phyloP scores from a whole-genome alignment of 30 jellyfish, hydroid and myxozoan genomes.

The Turritopsis dohrnii region DNA sequence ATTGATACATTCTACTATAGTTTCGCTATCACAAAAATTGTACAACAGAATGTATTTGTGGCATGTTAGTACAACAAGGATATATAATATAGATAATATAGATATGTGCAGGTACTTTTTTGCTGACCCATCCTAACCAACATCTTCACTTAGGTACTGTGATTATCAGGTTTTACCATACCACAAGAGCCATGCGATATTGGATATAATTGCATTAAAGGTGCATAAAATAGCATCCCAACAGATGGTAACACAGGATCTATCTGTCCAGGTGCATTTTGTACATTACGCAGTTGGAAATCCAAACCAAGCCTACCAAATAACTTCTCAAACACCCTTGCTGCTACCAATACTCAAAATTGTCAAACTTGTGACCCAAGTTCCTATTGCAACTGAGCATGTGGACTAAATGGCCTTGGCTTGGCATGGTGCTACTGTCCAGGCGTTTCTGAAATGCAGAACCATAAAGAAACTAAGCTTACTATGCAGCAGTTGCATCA shows the following conservation, averaged over 20 bases:
- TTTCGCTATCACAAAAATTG: slow-evolving; percentile 84
- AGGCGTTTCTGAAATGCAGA: slow-evolving; percentile 78
- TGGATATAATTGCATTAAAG: slow-evolving; percentile 87
- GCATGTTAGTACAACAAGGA: slow-evolving; percentile 76
- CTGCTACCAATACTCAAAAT: slow-evolving; percentile 92
- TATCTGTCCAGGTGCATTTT: slow-evolving; percentile 96
- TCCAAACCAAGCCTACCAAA: slow-evolving; percentile 95
- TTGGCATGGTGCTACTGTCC: slow-evolving; percentile 83
- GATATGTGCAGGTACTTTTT: too few species aligned
- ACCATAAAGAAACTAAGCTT: slow-evolving; percentile 68
- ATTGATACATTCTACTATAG: slow-evolving; percentile 72
- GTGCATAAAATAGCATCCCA: slow-evolving; percentile 97
- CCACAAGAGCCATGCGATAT: slow-evolving; percentile 99
- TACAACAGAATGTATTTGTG: slow-evolving; percentile 81
- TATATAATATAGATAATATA: too few species aligned
- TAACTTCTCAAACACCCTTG: slow-evolving; percentile 85
- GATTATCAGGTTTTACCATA: slow-evolving; percentile 94
- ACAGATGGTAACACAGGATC: slow-evolving; percentile 91
- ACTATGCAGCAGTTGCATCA: slow-evolving; percentile 88
- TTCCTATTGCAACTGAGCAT: slow-evolving; percentile 83
- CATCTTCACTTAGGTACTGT: slow-evolving; percentile 87
- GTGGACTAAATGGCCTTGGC: slow-evolving; percentile 98
- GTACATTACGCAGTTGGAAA: slow-evolving; percentile 77
- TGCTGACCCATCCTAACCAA: too few species aligned
- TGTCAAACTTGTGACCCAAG: slow-evolving; percentile 98